Conservation (phyloP, 2,888 invertebrate species). For the Harmothoe impar region DNA sequence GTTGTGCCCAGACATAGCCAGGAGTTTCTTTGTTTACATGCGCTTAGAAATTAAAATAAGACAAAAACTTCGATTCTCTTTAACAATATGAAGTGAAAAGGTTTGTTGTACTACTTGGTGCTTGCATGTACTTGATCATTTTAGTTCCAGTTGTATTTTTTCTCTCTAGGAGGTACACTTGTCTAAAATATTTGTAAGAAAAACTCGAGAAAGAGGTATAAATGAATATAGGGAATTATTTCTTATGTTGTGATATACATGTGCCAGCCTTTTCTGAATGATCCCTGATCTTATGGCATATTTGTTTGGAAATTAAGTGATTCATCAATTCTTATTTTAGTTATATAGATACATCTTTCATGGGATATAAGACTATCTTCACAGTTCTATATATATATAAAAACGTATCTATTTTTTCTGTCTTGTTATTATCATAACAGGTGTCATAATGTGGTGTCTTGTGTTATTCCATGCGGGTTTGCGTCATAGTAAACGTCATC, state of each 20-base stretch:
- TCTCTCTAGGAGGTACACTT: neutral
- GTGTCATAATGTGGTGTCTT: constrained; percentile 43
- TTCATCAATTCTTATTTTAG: constrained; percentile 21
- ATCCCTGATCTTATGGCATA: neutral
- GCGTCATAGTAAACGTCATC: constrained; percentile 28
- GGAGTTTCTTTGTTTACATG: neutral
- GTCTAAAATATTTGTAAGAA: neutral
- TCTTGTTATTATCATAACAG: neutral
- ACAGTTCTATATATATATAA: constrained; percentile 27
- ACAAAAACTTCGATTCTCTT: neutral
- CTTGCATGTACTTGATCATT: constrained; percentile 34
- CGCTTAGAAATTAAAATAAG: neutral
- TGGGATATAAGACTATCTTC: constrained; percentile 6
- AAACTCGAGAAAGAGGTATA: neutral
- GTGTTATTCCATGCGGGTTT: constrained; percentile 49
- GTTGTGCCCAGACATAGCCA: neutral
- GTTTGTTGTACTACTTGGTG: constrained; percentile 33
- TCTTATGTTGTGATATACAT: neutral
- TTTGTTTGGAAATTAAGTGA: constrained; percentile 22
- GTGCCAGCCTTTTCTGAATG: neutral
- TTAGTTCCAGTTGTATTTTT: neutral
- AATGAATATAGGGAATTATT: constrained; percentile 2
- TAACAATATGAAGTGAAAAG: no score
- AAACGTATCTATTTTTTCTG: neutral
- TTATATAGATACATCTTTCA: neutral